Evolutionary conservation across 2,797 vertebrate species (phyloP), one percentile per base, ranked within the genome.

Genomic region (Sandelia bainsii): DNA sequence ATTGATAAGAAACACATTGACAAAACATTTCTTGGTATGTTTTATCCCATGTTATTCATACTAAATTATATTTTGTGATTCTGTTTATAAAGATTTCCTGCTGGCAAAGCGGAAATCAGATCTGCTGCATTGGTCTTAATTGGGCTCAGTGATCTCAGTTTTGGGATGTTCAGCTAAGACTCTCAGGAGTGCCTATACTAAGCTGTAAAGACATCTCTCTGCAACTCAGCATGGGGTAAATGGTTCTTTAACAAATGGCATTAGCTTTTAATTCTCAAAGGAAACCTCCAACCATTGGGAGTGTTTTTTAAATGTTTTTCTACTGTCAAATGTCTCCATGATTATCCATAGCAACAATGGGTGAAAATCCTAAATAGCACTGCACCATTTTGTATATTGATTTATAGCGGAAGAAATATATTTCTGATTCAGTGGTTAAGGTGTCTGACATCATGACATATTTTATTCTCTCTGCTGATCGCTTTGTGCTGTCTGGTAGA

Each of bases 211-310:
- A 53, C 44, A 27, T 37, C 50, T 69, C 52, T 69, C 56, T 49
- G 6, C 20, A 50, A 16, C 71, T 75, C 69, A 45, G 66, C 58
- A 12, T 62, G 63, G 73, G 72, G 70, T 54, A 53, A 78, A 72
- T 34, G 37, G 23, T 64, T 77, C 39, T 45, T 62, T 80, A 61
- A 74, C 22, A 50, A 57, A 80, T 7, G 3, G 68, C 59, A 54
- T 76, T 69, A 37, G 34, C 34, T 46, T 72, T 49, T 61, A 39
- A 69, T 27, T 62, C 44, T 52, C 32, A 32, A 60, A 69, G 76
- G 57, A 61, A 81, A 58, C 48, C 6, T 77, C 52, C 54, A 5
- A 27, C 39, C 49, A 53, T 58, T 60, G 8, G 8, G 22, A 14
- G 23, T 13, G 59, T 39, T 32, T 6, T 25, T 25, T 34, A 2